phyloP scores from a whole-genome alignment of 1,140 invertebrate species.

The Dysdera silvatica region DNA sequence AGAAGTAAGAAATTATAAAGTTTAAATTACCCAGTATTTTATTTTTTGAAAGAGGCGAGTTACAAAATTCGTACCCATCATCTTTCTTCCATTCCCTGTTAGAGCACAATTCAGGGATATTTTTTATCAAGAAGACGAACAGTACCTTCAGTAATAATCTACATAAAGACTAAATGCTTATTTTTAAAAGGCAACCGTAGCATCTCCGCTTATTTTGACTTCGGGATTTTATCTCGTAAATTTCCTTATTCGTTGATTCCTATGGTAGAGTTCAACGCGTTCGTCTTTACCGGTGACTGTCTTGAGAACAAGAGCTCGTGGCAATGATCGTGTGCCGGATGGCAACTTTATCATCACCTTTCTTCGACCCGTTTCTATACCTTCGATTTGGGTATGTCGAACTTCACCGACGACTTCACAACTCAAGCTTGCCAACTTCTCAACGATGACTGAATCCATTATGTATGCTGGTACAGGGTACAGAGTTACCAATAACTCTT shows the following conservation, averaged over 20 bases:
- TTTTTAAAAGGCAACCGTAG: no score
- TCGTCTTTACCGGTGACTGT: slow-evolving; percentile 13
- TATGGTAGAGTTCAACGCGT: slow-evolving; percentile 13
- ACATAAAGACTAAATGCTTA: no score
- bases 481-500: slow-evolving; percentile 17
- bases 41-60: no score
- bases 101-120: no score
- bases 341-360: slow-evolving; percentile 21
- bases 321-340: slow-evolving; percentile 10
- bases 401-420: slow-evolving; percentile 12
- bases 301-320: slow-evolving; percentile 19
- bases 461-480: slow-evolving; percentile 24
- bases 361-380: slow-evolving; percentile 19
- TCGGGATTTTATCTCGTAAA: slow-evolving; percentile 7
- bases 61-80: no score
- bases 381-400: slow-evolving; percentile 4
- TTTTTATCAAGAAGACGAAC: no score
- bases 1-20: no score
- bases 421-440: slow-evolving; percentile 10
- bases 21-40: no score
- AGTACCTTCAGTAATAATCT: no score
- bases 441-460: slow-evolving; percentile 5
- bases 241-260: slow-evolving; percentile 22
- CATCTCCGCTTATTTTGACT: no score
- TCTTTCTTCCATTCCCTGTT: no score